Evolutionary conservation across 2,888 invertebrate genomes (phyloP), one percentile per base, ranked within the genome.

Genomic region (Tridacna crocea): DNA sequence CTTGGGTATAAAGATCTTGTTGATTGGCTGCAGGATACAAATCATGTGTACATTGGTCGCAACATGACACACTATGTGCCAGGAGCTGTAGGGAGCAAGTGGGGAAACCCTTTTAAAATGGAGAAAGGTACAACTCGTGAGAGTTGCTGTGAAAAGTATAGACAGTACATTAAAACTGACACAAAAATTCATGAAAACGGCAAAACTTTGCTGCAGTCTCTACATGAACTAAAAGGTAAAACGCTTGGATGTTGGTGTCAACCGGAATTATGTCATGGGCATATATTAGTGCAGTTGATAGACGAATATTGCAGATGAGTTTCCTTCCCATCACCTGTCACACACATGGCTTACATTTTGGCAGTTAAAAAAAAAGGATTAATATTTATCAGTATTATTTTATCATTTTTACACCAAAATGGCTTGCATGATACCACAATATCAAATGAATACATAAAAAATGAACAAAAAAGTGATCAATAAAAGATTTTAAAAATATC

Each of bases 211-310:
- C 72, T 80, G n/a, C 78, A 83, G 27, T 85, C 87, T 1, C 55
- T 89, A 13, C 79, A 80, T 6, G 89, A 89, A 73, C 72, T 89
- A 26, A 85, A 86, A 72, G 87, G 89, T 0, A 89, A 88, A 72
- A 82, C 77, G 19, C 55, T 89, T 10, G 89, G 89, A 0, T 89
- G 89, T 27, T 89, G 89, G 89, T 89, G 89, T 73, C 87, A 88
- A 19, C 89, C 89, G 13, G 84, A 86, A 22, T 75, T 68, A 26
- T 89, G 89, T 63, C 89, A 89, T 72, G 89, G 89, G 8, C 87
- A 89, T 68, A 74, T 84, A 12, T 72, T 89, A 0, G 75, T 84
- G 36, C 80, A 82, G 36, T 72, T 88, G 22, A 63, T 88, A 27
- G 65, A 80, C 17, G 81, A 84, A 36, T 36, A 76, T 26, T 80